Evolutionary conservation across 1,140 invertebrate species (phyloP), one percentile per base, ranked within the genome.

Genomic region (Zaprionus gabonicus): DNA sequence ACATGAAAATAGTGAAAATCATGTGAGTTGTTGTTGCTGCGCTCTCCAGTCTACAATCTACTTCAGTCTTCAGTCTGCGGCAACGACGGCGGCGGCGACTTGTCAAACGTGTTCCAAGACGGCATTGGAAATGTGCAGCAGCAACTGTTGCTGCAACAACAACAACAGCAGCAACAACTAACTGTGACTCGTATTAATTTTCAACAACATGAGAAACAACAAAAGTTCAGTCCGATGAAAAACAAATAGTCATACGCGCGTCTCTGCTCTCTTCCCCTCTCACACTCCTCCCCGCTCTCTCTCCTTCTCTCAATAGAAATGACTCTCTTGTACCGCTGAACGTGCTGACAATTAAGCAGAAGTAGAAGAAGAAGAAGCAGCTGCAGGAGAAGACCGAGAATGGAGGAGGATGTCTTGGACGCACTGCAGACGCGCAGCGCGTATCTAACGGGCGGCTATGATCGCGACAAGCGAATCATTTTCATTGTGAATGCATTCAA

Each of bases 371-470:
- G 49, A 20, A 60, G 36, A 20, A 20, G 20, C 20, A 20, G 20
- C 20, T 0, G 27, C 36, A 41, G 41, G 15, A 46, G 3, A n/a
- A n/a, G n/a, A n/a, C n/a, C n/a, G n/a, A n/a, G 1, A 15, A 93
- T 93, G 92, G 93, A 94, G 66, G 91, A 92, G 67, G 93, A 94
- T 63, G 93, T 94, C 68, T 92, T 94, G 80, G 93, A 93, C 76
- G 93, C 93, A 60, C 84, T 94, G 79, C 93, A 94, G 86, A 94
- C 93, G 65, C 93, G 94, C 76, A 78, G 95, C 74, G 94, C 94
- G 65, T 94, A 94, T 81, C 91, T 96, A 67, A 95, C 95, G 55
- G 95, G 96, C 60, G 95, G 95, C 66, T 93, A 94, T 71, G 95
- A 96, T 93, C 94, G 94, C 44, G 94, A 95, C 71, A 95, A 94